Base-by-base conservation (phyloP, 2,888 invertebrate species). In the Leucozona laternaria region DNA sequence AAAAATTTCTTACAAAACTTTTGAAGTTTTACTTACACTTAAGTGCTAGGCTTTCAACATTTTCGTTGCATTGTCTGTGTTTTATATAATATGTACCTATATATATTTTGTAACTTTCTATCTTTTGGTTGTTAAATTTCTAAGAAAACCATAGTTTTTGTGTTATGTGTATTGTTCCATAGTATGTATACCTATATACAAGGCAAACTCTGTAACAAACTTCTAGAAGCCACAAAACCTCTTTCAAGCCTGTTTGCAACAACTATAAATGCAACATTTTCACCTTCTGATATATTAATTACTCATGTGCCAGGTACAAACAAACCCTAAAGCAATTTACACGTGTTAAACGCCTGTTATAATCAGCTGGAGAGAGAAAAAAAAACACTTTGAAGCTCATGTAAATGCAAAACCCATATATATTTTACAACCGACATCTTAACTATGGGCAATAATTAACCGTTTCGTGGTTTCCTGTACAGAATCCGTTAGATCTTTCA, bases 401-500 rank as follows among this genome's bases (percentile, higher is more conserved):
- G 53, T 34, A 28, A 25, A 68, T 64, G 40, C 43, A 55, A 64
- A 57, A 72, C 48, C 71, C 43, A 71, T 71, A 53, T 70, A 48
- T 53, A 64, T 45, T 48, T 20, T 66, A 66, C 22, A 72, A 66
- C 20, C 73, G 60, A 62, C 72, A 78, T 34, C 78, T 78, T 72
- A 60, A 60, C 40, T 71, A 31, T 50, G 50, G 64, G 50, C 34
- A 58, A 72, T 82, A 64, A 82, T 78, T 78, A 82, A 77, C 78
- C 40, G 55, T 64, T 40, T 64, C 40, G 55, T 76, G 60, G 60
- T 31, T 45, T 48, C 45, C 43, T 28, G 45, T 20, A 31, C 76
- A 70, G 62, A 70, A 25, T 45, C 66, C 50, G 20, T 58, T 13
- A 58, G 72, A 66, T 55, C 50, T 43, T 22, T 53, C 17, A n/a